A percentile compares a stretch with the other conserved stretches of the same genome.
Evolutionary conservation across 2,797 vertebrate genomes (phyloP).

Genomic region (Tapera naevia): DNA sequence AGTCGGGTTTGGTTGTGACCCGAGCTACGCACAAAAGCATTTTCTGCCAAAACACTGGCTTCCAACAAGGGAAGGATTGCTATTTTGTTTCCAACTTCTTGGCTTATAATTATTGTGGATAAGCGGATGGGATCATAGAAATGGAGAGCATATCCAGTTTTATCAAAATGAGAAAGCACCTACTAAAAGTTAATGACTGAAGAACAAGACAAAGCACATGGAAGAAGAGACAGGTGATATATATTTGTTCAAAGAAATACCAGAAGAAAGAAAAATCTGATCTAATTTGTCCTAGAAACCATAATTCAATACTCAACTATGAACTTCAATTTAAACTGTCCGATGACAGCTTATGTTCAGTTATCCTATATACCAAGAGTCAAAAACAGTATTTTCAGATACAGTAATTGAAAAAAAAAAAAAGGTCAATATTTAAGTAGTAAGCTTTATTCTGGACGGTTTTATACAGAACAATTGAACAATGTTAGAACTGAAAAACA

Average conservation of each 20-base stretch:
- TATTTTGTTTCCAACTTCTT: background rate
- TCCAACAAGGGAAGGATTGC: background rate
- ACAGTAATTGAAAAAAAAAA: background rate
- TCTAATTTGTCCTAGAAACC: background rate
- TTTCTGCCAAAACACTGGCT: background rate
- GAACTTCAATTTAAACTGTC: background rate
- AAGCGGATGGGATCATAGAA: background rate
- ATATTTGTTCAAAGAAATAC: background rate
- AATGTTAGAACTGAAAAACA: background rate
- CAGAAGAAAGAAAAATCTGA: background rate
- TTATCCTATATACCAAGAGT: background rate
- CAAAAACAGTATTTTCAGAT: background rate
- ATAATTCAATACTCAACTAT: background rate
- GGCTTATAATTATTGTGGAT: background rate
- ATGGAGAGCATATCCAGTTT: background rate
- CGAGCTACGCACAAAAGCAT: background rate
- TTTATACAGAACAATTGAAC: background rate
- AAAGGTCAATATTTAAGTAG: background rate
- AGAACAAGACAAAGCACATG: background rate
- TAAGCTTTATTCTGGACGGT: background rate
- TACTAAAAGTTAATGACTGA: background rate
- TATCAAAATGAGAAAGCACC: background rate
- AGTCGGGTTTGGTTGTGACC: background rate
- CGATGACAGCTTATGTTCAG: background rate
- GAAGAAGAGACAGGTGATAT: background rate